phyloP scores from a whole-genome alignment of 1,140 invertebrate species.

The Sycobia sp. region DNA sequence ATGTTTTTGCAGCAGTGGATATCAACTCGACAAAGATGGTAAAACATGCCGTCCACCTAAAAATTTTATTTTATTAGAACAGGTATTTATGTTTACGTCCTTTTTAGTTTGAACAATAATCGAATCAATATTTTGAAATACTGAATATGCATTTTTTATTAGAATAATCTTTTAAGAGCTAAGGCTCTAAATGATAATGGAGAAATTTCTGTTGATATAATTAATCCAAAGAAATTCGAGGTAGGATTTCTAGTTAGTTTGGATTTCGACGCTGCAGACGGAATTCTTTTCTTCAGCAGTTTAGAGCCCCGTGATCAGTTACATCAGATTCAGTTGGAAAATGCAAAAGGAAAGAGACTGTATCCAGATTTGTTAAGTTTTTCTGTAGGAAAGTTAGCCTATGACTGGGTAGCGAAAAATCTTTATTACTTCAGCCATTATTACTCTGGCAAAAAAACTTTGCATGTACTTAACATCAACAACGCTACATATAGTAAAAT shows the following conservation, averaged over 20 bases:
- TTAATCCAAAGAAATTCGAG: not conserved
- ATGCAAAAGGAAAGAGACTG: not conserved
- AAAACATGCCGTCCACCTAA: not conserved
- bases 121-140: too few species aligned
- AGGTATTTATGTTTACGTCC: not conserved
- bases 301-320: not conserved
- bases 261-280: not conserved
- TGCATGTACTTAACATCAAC: slow-evolving; percentile 6
- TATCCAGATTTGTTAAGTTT: not conserved
- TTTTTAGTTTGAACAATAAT: too few species aligned
- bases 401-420: slow-evolving; percentile 13
- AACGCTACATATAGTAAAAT: slow-evolving; percentile 23
- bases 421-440: slow-evolving; percentile 22
- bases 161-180: too few species aligned
- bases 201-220: not conserved
- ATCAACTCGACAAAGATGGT: not conserved
- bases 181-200: not conserved
- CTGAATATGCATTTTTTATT: too few species aligned
- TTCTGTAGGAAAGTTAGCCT: not conserved
- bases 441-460: not conserved
- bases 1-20: slow-evolving; percentile 12
- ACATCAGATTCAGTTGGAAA: not conserved
- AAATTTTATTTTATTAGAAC: not conserved
- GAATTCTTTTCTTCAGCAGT: not conserved
- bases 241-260: not conserved